Conservation (phyloP, 1,140 invertebrate species). For the Muscidifurax raptorellus region DNA sequence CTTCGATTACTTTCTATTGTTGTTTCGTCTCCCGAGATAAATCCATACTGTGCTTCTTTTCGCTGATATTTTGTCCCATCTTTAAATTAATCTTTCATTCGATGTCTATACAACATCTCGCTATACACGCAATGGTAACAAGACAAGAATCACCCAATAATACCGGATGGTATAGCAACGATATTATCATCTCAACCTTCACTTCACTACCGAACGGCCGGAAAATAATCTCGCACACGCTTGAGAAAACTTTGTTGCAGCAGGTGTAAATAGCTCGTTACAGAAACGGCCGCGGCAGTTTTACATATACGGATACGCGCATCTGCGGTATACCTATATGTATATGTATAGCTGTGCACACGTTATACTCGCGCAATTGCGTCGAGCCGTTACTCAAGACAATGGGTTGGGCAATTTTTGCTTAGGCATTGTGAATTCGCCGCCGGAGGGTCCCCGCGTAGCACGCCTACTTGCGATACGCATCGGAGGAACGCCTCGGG, state of each 20-base stretch:
- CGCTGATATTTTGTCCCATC: no score
- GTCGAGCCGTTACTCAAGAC: neutral
- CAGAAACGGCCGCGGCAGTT: neutral
- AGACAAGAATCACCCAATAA: no score
- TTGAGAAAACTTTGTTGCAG: neutral
- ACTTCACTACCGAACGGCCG: no score
- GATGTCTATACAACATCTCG: no score
- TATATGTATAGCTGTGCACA: neutral
- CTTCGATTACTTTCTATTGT: no score
- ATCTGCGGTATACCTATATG: neutral
- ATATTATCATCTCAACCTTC: no score
- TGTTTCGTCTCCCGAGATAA: no score
- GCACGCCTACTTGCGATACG: neutral
- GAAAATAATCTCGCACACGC: neutral
- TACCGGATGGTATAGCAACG: no score
- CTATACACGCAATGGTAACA: no score
- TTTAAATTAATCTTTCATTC: no score
- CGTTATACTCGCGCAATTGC: neutral
- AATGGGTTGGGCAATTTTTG: neutral
- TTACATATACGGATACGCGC: neutral
- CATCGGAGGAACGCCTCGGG: neutral
- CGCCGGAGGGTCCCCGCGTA: neutral
- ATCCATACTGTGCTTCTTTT: no score
- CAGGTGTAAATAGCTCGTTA: neutral
- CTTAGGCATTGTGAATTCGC: neutral